Evolutionary conservation across 2,113 vertebrate genomes (phyloP), one percentile per base, ranked within the genome.

Genomic region (Chaenocephalus aceratus): DNA sequence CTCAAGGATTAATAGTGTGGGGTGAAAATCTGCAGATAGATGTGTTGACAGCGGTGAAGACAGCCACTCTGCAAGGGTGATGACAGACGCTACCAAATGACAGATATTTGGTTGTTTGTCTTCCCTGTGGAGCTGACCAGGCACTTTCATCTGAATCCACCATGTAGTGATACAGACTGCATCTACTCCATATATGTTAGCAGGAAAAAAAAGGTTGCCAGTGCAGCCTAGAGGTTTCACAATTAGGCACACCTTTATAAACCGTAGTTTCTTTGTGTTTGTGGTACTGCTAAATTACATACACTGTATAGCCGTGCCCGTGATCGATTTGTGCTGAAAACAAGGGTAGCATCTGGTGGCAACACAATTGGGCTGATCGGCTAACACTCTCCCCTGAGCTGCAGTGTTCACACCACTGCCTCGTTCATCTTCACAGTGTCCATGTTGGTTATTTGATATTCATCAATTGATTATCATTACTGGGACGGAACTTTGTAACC

Each of bases 391-490:
- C 76, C 63, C 57, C 23, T 65, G 66, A 80, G 69, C 67, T n/a
- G 10, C 41, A 15, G 53, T 58, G 46, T 65, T 57, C 8, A 16
- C 52, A 52, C 51, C 65, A 52, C 46, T 3, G 48, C 34, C 77
- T 82, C 80, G 83, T 89, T 87, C 52, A 79, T 92, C 83, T 89
- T 83, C 76, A 46, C 66, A 30, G 11, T n/a, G 58, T 26, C 83
- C 26, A 48, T 58, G 73, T 41, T 82, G 83, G 80, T 75, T 78
- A 82, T 91, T 87, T 91, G 76, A 86, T 86, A 90, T 86, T 84
- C 84, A 86, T 84, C 81, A 60, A 93, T 91, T 86, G 85, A 91
- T 93, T 88, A 81, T 85, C 77, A 77, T 86, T 85, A 73, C 44
- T 16, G 49, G 49, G 67, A 65, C 30, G 64, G 70, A 80, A 83